These are phyloP conservation scores for Drosophila monieri DNA, from an alignment of 2,888 invertebrate genomes.

Conservation along the genomic window DNA sequence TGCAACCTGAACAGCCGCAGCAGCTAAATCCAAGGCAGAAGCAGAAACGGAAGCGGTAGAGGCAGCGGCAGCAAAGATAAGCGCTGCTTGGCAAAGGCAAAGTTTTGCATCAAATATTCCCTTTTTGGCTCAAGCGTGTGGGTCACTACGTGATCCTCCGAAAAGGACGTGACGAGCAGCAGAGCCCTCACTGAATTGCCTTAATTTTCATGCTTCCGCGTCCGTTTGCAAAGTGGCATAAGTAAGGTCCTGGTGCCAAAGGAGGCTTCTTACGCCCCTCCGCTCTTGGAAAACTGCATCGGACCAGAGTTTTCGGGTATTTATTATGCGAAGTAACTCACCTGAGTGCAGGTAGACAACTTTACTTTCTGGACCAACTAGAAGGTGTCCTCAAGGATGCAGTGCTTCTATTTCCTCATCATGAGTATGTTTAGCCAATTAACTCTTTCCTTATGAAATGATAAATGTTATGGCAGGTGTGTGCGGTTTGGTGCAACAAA, in stretches of 20 bases:
- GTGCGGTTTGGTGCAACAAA: constrained; percentile 17
- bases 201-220: constrained; percentile 63
- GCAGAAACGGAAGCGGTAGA: neutral
- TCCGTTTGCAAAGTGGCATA: constrained; percentile 12
- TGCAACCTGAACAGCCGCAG: constrained; percentile 10
- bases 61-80: constrained; percentile 25
- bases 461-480: constrained; percentile 5
- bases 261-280: constrained; percentile 24
- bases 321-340: neutral
- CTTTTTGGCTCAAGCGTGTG: constrained; percentile 45
- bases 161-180: constrained; percentile 59
- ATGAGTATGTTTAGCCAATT: neutral
- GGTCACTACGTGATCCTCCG: constrained; percentile 55
- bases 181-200: constrained; percentile 52
- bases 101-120: constrained; percentile 68
- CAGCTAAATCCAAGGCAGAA: neutral
- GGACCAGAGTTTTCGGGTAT: neutral
- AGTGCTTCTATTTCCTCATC: neutral
- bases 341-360: neutral
- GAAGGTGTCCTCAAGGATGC: neutral
- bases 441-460: neutral
- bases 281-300: constrained; percentile 5
- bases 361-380: neutral
- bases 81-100: constrained; percentile 21
- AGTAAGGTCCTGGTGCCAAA: constrained; percentile 1